phyloP scores from a whole-genome alignment of 2,113 vertebrate species.

The Melierax canorus region DNA sequence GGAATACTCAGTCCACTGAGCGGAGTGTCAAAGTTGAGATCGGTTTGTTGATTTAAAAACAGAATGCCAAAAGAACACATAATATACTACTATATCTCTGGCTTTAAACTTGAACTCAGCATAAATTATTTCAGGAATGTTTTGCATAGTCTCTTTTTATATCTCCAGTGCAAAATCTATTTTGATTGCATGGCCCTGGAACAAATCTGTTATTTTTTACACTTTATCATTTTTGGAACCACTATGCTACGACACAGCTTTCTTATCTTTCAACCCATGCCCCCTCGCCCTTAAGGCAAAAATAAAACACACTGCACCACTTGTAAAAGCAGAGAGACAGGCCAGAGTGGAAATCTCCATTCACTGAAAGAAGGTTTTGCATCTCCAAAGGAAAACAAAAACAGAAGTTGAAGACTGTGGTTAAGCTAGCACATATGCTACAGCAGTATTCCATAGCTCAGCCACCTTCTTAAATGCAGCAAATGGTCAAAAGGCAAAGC shows the following conservation, averaged over 20 bases:
- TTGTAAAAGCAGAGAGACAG: slow-evolving; percentile 21
- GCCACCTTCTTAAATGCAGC: neutral
- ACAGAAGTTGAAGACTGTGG: neutral
- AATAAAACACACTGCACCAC: slow-evolving; percentile 18
- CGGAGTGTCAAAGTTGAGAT: neutral
- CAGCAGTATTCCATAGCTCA: neutral
- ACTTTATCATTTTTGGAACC: slow-evolving; percentile 57
- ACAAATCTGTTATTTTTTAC: slow-evolving; percentile 51
- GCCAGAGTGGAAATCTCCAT: slow-evolving; percentile 33
- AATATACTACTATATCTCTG: slow-evolving; percentile 41
- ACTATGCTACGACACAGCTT: neutral
- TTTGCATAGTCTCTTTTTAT: slow-evolving; percentile 53
- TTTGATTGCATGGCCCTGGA: slow-evolving; percentile 44
- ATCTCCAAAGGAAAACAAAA: neutral
- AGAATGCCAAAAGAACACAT: slow-evolving; percentile 44
- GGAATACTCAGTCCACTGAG: neutral
- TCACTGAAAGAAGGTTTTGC: neutral
- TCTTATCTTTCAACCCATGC: slow-evolving; percentile 8
- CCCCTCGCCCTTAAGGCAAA: neutral
- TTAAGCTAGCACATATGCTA: neutral
- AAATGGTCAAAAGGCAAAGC: neutral
- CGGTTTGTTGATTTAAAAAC: slow-evolving; percentile 34
- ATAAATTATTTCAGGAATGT: slow-evolving; percentile 66
- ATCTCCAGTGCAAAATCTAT: slow-evolving; percentile 48
- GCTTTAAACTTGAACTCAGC: slow-evolving; percentile 59